Percentiles rank a stretch among this genome's conserved stretches.
phyloP scores from a whole-genome alignment of 2,113 vertebrate genomes.

The Neolamprologus sp. region DNA sequence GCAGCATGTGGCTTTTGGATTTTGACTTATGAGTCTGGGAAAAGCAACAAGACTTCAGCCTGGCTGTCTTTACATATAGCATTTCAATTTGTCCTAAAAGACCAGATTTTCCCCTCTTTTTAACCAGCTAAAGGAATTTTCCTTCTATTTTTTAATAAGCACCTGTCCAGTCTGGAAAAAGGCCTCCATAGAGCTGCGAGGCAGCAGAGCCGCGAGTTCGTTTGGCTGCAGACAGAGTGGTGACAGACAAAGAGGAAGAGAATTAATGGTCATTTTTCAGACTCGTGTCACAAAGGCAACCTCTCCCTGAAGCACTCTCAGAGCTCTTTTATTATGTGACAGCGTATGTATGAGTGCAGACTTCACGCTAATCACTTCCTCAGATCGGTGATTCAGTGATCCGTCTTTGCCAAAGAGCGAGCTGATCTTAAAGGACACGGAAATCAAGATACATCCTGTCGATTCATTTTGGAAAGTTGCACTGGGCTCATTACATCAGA shows the following conservation, averaged over 20 bases:
- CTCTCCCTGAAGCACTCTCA: slow-evolving; percentile 1
- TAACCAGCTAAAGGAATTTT: neutral
- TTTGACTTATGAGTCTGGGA: slow-evolving; percentile 22
- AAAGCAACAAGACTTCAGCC: neutral
- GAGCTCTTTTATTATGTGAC: neutral
- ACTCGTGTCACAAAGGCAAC: slow-evolving; percentile 25
- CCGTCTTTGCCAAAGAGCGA: neutral
- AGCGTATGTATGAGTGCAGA: neutral
- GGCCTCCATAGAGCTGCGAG: slow-evolving; percentile 10
- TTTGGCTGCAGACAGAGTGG: slow-evolving; percentile 24
- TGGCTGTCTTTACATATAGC: neutral
- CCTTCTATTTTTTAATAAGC: slow-evolving; percentile 39
- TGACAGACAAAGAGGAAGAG: slow-evolving; percentile 44
- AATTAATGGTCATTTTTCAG: slow-evolving; percentile 36
- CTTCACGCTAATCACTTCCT: neutral
- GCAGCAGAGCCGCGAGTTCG: neutral
- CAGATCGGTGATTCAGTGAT: neutral
- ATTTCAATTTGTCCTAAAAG: slow-evolving; percentile 7
- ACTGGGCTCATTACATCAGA: neutral
- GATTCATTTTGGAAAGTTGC: neutral
- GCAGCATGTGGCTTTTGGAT: slow-evolving; percentile 24
- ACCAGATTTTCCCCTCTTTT: neutral
- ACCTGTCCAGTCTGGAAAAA: slow-evolving; percentile 38
- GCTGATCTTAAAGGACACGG: neutral
- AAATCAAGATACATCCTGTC: neutral